Evolutionary conservation across 2,888 invertebrate genomes (phyloP).

Genomic region (Bellardia pandia): DNA sequence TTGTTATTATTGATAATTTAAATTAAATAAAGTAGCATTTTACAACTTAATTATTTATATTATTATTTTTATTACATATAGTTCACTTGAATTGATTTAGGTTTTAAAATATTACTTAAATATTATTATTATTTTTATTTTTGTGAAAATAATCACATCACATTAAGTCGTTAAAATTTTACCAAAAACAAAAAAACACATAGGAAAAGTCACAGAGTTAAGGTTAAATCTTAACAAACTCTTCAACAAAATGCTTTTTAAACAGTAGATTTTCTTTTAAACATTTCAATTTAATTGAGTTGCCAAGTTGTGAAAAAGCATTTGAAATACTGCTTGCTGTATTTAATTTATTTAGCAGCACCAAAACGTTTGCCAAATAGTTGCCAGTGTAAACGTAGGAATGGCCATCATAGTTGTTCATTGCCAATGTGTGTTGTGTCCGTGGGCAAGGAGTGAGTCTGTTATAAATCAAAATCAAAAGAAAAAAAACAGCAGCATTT

Average conservation of each 20-base stretch:
- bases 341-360: constrained; percentile 34
- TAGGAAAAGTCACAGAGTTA: no score
- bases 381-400: constrained; percentile 75
- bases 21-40: constrained; percentile 8
- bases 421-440: constrained; percentile 84
- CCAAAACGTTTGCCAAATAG: constrained; percentile 77
- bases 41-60: neutral
- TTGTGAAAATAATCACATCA: constrained; percentile 41
- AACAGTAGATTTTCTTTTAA: neutral
- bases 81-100: neutral
- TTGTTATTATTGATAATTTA: neutral
- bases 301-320: neutral
- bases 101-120: neutral
- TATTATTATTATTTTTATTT: constrained; percentile 6
- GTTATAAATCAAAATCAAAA: constrained; percentile 13
- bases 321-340: neutral
- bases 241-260: neutral
- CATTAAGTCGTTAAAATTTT: constrained; percentile 18
- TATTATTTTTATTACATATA: neutral
- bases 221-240: neutral
- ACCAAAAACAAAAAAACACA: no score
- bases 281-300: constrained; percentile 34
- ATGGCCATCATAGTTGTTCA: constrained; percentile 83
- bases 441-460: constrained; percentile 84
- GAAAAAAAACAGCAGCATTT: no score